A percentile compares a stretch with the other conserved stretches of the same genome.
Evolutionary conservation across 1,140 invertebrate species (phyloP).

Genomic region (Gryon sp.): DNA sequence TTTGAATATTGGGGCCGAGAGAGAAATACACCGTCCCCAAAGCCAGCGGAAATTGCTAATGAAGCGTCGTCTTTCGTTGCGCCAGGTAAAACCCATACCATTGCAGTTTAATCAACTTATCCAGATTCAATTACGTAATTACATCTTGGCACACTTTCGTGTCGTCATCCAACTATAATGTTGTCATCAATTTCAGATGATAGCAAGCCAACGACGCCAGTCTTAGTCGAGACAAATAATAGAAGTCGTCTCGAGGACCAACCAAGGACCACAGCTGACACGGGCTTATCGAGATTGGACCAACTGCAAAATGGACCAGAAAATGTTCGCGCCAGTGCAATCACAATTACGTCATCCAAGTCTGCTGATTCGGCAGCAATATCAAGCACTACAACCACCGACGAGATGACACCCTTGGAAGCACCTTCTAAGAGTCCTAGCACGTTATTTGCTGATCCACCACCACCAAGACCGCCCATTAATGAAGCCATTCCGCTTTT

Average conservation of each 20-base stretch:
- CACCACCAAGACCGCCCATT: not conserved
- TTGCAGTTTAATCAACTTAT: no score
- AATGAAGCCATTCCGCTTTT: conserved; percentile 76
- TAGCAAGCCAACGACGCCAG: no score
- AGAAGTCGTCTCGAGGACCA: no score
- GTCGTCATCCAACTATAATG: not conserved
- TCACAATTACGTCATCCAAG: not conserved
- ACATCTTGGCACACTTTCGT: not conserved
- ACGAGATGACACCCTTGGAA: conserved; percentile 12
- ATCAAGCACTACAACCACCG: not conserved
- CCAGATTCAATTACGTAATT: not conserved
- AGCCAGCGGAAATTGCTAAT: conserved; percentile 19
- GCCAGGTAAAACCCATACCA: conserved; percentile 51
- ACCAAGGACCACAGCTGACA: no score
- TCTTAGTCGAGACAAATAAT: no score
- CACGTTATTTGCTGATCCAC: conserved; percentile 1
- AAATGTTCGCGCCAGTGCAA: no score
- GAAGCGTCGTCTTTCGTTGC: conserved; percentile 10
- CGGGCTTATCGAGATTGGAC: no score
- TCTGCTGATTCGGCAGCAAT: no score
- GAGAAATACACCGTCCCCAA: conserved; percentile 71
- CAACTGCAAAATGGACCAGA: no score
- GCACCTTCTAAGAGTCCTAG: not conserved
- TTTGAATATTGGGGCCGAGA: conserved; percentile 75
- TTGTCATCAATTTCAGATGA: not conserved